Percentiles rank a stretch among this genome's conserved stretches.
phyloP scores from a whole-genome alignment of 2,797 vertebrate genomes.

The Enteromius radiatus region DNA sequence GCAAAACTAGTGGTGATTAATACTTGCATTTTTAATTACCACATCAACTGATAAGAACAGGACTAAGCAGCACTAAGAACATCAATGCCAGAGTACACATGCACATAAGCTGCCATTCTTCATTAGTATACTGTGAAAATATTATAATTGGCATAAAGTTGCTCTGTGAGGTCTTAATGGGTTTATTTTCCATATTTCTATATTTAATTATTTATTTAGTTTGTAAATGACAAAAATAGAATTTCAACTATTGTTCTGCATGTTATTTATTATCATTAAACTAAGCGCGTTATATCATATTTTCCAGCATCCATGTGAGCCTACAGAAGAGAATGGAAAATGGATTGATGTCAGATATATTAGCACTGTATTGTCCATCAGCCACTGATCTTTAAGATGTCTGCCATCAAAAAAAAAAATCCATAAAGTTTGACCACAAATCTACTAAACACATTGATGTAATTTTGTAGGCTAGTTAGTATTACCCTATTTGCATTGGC shows the following conservation, averaged over 20 bases:
- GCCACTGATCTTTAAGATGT: neutral
- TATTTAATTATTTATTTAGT: neutral
- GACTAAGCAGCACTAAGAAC: neutral
- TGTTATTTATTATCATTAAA: neutral
- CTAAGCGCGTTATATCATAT: neutral
- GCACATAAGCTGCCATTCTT: neutral
- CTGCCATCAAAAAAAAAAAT: neutral
- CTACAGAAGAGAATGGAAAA: neutral
- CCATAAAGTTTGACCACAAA: neutral
- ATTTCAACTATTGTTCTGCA: neutral
- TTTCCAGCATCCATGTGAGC: neutral
- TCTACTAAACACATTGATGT: neutral
- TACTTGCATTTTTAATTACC: neutral
- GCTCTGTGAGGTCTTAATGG: neutral
- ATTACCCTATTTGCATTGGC: neutral
- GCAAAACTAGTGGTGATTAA: neutral
- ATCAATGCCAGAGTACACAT: neutral
- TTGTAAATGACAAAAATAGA: neutral
- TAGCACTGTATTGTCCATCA: neutral
- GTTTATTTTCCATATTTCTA: neutral
- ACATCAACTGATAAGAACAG: neutral
- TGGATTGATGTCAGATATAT: neutral
- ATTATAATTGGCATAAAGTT: neutral
- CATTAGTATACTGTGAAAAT: neutral
- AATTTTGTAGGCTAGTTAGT: neutral